phyloP scores from a whole-genome alignment of 2,797 vertebrate genomes.

The Pampus argenteus region DNA sequence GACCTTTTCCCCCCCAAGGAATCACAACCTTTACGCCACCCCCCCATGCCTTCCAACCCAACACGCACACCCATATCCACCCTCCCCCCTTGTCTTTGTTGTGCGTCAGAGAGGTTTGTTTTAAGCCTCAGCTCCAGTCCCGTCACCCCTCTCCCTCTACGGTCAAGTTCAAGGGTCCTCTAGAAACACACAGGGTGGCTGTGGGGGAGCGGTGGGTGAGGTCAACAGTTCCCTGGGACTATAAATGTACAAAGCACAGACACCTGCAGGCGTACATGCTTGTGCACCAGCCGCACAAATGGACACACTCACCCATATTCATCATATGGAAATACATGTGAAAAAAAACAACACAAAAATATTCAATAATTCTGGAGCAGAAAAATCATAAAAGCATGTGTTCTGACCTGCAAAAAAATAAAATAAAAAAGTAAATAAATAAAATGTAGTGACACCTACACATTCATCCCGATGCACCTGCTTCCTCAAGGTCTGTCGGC shows the following conservation, averaged over 20 bases:
- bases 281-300: constrained; percentile 36
- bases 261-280: constrained; percentile 70
- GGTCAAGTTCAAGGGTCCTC: constrained; percentile 85
- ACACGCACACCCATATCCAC: neutral
- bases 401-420: constrained; percentile 10
- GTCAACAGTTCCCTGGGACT: constrained; percentile 79
- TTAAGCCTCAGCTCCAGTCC: constrained; percentile 66
- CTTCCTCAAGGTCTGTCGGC: constrained; percentile 77
- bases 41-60: constrained; percentile 20
- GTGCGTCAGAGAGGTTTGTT: constrained; percentile 77
- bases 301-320: constrained; percentile 14
- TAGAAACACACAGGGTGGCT: constrained; percentile 59
- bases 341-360: constrained; percentile 12
- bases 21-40: constrained; percentile 57
- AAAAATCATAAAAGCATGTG: constrained; percentile 34
- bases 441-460: constrained; percentile 69
- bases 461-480: constrained; percentile 74
- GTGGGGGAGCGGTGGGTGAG: constrained; percentile 44
- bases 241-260: constrained; percentile 63
- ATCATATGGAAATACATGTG: constrained; percentile 14
- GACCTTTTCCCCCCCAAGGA: constrained; percentile 43
- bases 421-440: constrained; percentile 50
- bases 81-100: constrained; percentile 65
- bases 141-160: constrained; percentile 61
- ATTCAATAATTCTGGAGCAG: constrained; percentile 2